phyloP scores from a whole-genome alignment of 2,888 invertebrate genomes.

The Drosophila imparisetae region DNA sequence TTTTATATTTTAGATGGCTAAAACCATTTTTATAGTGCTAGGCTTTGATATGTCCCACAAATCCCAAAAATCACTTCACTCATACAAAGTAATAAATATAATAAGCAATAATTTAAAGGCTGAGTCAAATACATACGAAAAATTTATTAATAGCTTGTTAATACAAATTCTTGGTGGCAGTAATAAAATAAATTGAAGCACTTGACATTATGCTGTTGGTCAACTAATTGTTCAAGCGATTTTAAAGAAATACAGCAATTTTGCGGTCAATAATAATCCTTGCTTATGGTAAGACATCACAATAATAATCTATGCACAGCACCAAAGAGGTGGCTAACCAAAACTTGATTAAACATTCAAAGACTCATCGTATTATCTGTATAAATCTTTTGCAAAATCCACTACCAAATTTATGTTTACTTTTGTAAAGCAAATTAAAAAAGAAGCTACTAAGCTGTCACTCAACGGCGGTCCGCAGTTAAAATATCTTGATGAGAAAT shows the following conservation, averaged over 20 bases:
- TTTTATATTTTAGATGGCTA: neutral
- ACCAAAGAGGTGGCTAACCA: constrained; percentile 27
- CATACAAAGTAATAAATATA: neutral
- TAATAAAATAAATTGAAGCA: constrained; percentile 17
- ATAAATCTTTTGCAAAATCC: constrained; percentile 70
- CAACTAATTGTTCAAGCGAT: constrained; percentile 18
- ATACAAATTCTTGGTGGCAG: constrained; percentile 25
- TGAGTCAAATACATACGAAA: too few relatives aligned
- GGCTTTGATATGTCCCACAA: neutral
- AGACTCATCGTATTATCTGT: constrained; percentile 77
- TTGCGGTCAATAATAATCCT: constrained; percentile 58
- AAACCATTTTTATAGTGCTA: constrained; percentile 8
- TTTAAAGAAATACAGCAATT: constrained; percentile 31
- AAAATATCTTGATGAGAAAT: constrained; percentile 78
- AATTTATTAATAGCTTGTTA: neutral
- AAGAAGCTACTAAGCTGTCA: constrained; percentile 62
- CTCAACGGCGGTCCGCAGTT: constrained; percentile 72
- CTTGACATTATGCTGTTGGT: constrained; percentile 1
- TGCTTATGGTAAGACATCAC: constrained; percentile 58
- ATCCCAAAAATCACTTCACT: neutral
- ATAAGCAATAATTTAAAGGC: neutral
- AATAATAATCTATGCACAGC: constrained; percentile 14
- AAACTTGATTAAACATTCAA: constrained; percentile 76
- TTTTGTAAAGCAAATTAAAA: constrained; percentile 30
- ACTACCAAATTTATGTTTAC: constrained; percentile 68